Evolutionary conservation across 1,140 invertebrate genomes (phyloP), one percentile per base, ranked within the genome.

Genomic region (Microvelia longipes): DNA sequence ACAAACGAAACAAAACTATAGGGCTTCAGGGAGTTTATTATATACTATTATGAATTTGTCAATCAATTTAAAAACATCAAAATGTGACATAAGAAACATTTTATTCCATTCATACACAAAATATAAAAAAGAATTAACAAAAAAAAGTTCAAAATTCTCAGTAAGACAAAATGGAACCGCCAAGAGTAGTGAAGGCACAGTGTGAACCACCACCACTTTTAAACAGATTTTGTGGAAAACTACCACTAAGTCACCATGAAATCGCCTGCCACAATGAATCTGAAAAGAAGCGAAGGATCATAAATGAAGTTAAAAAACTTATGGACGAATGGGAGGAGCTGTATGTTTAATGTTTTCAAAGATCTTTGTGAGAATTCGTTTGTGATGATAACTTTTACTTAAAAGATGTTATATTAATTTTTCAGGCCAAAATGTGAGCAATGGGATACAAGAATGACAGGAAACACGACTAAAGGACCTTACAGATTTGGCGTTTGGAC

Each of bases 371-470:
- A 25, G 2, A 5, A 11, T 28, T 67, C 25, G 29, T 2, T 67
- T 67, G n/a, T n/a, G n/a, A n/a, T n/a, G n/a, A n/a, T n/a, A 27
- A 13, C 2, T 24, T 64, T 64, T 64, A n/a, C 2, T 64, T 64
- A 13, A n/a, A 5, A 5, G n/a, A 13, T 60, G 24, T 24, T 64
- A 26, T 26, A 26, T 67, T 27, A 28, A 29, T 67, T 29, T 30
- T 64, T 67, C 29, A 70, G 69, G 14, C 69, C 69, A 1, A 70
- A 50, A 66, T 70, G 69, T 67, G 1, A 69, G 2, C 68, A 72
- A 28, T 72, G 71, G 71, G 71, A 72, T 29, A 69, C 71, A 19
- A 67, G 29, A 25, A 29, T 28, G 25, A 72, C 71, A 24, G 26
- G 25, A 1, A 72, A 69, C 60, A 63, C 68, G 1, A 72, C 71